A percentile compares a stretch with the other conserved stretches of the same genome.
phyloP scores from a whole-genome alignment of 1,140 invertebrate species.

The Bombus huntii region DNA sequence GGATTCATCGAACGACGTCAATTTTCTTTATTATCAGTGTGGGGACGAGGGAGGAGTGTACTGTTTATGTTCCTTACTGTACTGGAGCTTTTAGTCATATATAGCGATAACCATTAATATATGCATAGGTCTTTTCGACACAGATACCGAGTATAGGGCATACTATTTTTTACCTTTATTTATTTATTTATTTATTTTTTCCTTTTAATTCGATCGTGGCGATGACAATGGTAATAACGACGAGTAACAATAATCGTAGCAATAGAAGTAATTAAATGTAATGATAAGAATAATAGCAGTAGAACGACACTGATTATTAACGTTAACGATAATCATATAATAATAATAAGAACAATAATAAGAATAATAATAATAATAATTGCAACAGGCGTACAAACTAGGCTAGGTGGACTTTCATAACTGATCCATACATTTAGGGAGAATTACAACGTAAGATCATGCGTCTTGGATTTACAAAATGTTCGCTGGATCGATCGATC shows the following conservation, averaged over 20 bases:
- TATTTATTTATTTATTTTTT: neutral
- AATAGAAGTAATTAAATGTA: neutral
- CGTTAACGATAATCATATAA: constrained; percentile 10
- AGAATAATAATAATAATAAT: constrained; percentile 14
- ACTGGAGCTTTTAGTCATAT: constrained; percentile 51
- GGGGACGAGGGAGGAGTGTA: constrained; percentile 5
- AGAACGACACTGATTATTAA: constrained; percentile 30
- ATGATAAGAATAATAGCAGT: constrained; percentile 26
- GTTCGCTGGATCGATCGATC: neutral
- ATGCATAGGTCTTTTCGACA: constrained; percentile 57
- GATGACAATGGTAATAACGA: constrained; percentile 33
- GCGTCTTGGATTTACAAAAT: neutral
- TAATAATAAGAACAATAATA: neutral
- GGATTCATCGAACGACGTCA: constrained; percentile 1
- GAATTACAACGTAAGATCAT: neutral
- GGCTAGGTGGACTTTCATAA: neutral
- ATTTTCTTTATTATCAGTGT: neutral
- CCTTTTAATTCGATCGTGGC: neutral
- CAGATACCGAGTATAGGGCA: constrained; percentile 56
- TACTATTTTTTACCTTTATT: constrained; percentile 17
- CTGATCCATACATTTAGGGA: neutral
- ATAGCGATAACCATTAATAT: constrained; percentile 57
- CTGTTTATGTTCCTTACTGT: constrained; percentile 29
- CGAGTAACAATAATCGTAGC: constrained; percentile 36
- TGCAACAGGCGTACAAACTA: constrained; percentile 21